Base-by-base conservation (phyloP, 2,113 vertebrate genomes). In the Noturus placidus region DNA sequence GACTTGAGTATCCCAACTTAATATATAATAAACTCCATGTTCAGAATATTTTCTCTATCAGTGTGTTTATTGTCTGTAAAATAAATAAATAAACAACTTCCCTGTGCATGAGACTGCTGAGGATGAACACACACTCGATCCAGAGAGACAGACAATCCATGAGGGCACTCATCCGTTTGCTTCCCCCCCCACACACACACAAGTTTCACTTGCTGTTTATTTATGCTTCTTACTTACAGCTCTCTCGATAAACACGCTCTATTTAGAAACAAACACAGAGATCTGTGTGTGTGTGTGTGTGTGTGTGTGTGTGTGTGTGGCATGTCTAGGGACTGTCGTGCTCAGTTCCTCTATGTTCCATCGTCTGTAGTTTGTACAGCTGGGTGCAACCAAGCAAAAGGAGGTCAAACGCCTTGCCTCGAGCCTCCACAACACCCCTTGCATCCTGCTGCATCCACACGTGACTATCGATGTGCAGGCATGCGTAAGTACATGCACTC, bases 261-360 rank as follows among this genome's bases (percentile, higher is more conserved):
- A 91, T 91, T 91, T 90, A 91, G 90, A 91, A 91, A 91, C 90
- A 91, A 91, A 91, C 89, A 91, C 83, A 86, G 63, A 70, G 56
- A 77, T 80, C 52, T 10, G 83, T 87, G 57, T 88, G 82, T 76
- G 70, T 63, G 27, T 57, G 84, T 27, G 20, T 78, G 76, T 69
- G 46, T 33, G 56, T 27, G 20, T 78, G 76, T 69, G 46, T 33
- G 56, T 78, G 82, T 82, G 82, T 77, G 82, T 57, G 84, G 86
- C 77, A 30, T 77, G 80, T 77, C 76, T 86, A 83, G 87, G 87
- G 84, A 86, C 83, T 69, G 56, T 85, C 30, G 69, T 74, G 86
- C 83, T 89, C 84, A 61, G 74, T 86, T 89, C 87, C 72, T 89
- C 85, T 57, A 86, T 88, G 82, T 87, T 82, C 82, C 85, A 83